phyloP scores from a whole-genome alignment of 2,797 vertebrate species.

The Pitangus sulphuratus region DNA sequence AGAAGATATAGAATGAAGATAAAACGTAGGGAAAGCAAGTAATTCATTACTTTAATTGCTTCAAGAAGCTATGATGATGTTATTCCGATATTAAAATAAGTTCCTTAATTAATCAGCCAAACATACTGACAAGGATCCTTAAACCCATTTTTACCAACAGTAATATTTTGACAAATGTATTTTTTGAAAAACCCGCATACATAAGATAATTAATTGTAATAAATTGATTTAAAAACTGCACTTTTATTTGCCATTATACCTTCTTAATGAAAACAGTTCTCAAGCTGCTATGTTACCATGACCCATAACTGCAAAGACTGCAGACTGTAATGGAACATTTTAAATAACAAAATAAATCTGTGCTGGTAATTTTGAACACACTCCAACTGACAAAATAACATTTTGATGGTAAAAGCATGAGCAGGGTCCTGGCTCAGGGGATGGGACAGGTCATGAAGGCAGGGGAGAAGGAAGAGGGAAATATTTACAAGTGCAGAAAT shows the following conservation, averaged over 20 bases:
- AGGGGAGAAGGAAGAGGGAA: background rate
- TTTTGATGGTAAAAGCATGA: slow-evolving; percentile 26
- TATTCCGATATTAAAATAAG: slow-evolving; percentile 62
- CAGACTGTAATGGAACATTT: background rate
- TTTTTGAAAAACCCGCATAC: background rate
- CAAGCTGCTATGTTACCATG: background rate
- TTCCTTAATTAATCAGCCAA: slow-evolving; percentile 63
- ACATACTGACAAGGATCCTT: slow-evolving; percentile 36
- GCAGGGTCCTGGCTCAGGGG: background rate
- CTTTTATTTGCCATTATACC: background rate
- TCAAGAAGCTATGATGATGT: slow-evolving; percentile 41
- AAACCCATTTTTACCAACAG: slow-evolving; percentile 30
- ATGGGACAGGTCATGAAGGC: background rate
- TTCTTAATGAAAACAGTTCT: slow-evolving; percentile 46
- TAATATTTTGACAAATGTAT: slow-evolving; percentile 35
- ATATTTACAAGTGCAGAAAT: background rate
- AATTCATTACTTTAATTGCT: slow-evolving; percentile 61
- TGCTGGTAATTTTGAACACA: slow-evolving; percentile 8
- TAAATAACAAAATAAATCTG: slow-evolving; percentile 51
- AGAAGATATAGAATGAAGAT: slow-evolving; percentile 44
- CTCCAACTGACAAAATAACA: slow-evolving; percentile 42
- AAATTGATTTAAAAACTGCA: slow-evolving; percentile 28
- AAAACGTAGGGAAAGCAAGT: slow-evolving; percentile 36
- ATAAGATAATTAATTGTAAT: slow-evolving; percentile 5
- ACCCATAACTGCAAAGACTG: slow-evolving; percentile 13